Base-by-base conservation (phyloP, 2,888 invertebrate species). In the Plutella xylostella region DNA sequence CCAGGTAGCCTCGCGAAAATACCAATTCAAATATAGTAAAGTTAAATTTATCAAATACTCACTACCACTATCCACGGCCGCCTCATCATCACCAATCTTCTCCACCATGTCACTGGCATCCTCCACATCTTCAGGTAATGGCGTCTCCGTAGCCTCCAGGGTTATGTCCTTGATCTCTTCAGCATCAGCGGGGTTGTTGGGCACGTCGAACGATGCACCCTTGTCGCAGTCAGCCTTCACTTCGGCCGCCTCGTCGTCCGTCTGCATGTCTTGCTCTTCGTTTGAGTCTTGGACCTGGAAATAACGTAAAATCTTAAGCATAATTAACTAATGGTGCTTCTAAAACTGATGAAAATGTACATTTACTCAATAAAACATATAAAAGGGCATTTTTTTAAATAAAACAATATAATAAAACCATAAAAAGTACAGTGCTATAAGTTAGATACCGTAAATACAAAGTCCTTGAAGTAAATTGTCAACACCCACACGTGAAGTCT, bases 221-320 rank as follows among this genome's bases (percentile, higher is more conserved):
- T 63, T 58, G 41, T 70, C 71, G 43, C 57, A 57, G 44, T 76
- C 71, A 1, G 60, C 56, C 51, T 61, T 67, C 6, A 56, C 56
- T 31, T 67, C 65, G 3, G 56, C 52, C 33, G 58, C 59, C 12
- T 74, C 72, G 2, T 71, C 72, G 28, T 76, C 74, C 9, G 72
- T 73, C 45, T 70, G 71, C 63, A 73, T 68, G 45, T 72, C 75
- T 50, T 53, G 59, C 49, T 77, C 77, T 4, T 77, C 70, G 48
- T 70, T 63, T 1, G 67, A 69, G 30, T 71, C 72, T 55, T 65
- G 65, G 15, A 54, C 57, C 76, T 77, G 55, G 41, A 52, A 52
- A 25, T n/a, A n/a, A n/a, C n/a, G n/a, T n/a, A n/a, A n/a, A n/a
- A n/a, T n/a, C n/a, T n/a, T n/a, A n/a, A n/a, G n/a, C n/a, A n/a